Base-by-base conservation (phyloP, 2,797 vertebrate genomes). In the Cossypha heuglini region DNA sequence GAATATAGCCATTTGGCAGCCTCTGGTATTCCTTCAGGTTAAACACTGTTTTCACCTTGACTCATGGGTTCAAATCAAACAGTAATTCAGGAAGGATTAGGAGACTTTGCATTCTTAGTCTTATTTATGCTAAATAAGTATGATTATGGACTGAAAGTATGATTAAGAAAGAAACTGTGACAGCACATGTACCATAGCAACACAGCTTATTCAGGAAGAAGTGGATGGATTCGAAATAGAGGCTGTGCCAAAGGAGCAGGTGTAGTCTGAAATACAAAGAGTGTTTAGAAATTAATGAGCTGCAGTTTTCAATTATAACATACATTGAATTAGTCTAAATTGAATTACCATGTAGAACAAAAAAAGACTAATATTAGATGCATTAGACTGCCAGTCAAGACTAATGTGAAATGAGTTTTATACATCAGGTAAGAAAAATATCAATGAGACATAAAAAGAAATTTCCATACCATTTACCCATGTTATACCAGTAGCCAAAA, bases 181-280 rank as follows among this genome's bases (percentile, higher is more conserved):
- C 85, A 95, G 91, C 69, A 94, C 2, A 80, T 80, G 96, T 97
- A 95, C 97, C 97, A 94, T 97, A 98, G 97, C 97, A 97, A 98
- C 97, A 94, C 17, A 54, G 91, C 74, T 93, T 91, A 92, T 88
- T 90, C 79, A 88, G 88, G 91, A 96, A 93, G 88, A 95, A 93
- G 83, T 28, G 58, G 79, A 75, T 88, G 74, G 86, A 91, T 75
- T 94, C 73, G 94, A 94, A 96, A 89, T 14, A 79, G 80, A 90
- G 58, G n/a, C 59, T 93, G 52, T 90, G 86, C 90, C 86, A 95
- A 92, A 92, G 78, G 93, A 97, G 88, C 83, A 93, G 86, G 92
- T 96, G 89, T 86, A 75, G 90, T 76, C 82, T 93, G 90, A 96
- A 97, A 93, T 57, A 94, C 57, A 85, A 91, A 92, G 86, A 69